Evolutionary conservation across 2,113 vertebrate genomes (phyloP).

Genomic region (Toxostoma redivivum): DNA sequence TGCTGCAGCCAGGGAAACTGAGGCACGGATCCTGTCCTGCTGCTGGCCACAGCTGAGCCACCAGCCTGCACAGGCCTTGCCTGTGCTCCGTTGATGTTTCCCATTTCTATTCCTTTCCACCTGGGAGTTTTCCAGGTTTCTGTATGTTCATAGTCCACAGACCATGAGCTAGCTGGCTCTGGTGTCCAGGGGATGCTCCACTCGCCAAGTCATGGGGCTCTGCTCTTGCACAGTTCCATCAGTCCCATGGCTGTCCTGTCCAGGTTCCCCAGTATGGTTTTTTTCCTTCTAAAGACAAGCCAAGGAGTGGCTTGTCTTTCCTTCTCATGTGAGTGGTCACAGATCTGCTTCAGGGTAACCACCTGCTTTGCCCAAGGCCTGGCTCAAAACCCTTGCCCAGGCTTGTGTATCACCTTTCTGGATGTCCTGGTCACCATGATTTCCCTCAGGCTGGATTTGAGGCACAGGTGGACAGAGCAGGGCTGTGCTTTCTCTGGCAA

Average conservation of each 20-base stretch:
- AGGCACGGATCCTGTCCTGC: not conserved
- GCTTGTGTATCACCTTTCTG: not conserved
- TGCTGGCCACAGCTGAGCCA: not conserved
- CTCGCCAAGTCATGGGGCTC: fast-evolving
- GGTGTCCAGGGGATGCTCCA: not conserved
- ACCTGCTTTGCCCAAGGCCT: not conserved
- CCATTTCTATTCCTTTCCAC: not conserved
- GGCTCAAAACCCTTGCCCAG: not conserved
- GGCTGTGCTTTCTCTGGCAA: not conserved
- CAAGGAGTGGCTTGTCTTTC: not conserved
- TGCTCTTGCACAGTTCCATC: fast-evolving
- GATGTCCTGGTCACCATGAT: not conserved
- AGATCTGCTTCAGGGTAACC: not conserved
- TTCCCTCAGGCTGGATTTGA: not conserved
- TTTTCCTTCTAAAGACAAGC: not conserved
- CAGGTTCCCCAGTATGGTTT: fast-evolving
- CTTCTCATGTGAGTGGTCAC: not conserved
- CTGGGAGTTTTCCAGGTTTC: not conserved
- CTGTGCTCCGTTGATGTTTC: not conserved
- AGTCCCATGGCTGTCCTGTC: not conserved
- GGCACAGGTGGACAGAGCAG: not conserved
- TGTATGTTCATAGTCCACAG: fast-evolving
- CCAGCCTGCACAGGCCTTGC: not conserved
- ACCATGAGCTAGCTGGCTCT: not conserved
- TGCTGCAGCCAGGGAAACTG: not conserved